Percentiles rank a stretch among this genome's conserved stretches.
These are phyloP conservation scores for Liparis tanakae DNA, from an alignment of 2,797 vertebrate genomes.

Conservation along the genomic window DNA sequence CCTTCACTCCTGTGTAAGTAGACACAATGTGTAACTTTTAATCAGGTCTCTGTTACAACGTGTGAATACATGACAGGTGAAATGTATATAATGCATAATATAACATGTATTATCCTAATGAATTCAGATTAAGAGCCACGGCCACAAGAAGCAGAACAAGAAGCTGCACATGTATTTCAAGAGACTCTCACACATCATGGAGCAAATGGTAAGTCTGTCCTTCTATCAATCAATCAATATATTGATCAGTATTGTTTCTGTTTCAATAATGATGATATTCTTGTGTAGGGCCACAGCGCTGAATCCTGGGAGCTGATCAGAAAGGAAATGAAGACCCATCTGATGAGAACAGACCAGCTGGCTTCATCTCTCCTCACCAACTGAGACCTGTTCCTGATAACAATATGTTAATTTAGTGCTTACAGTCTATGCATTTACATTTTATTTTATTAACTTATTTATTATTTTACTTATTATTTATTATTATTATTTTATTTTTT, in stretches of 20 bases:
- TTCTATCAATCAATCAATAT: background rate
- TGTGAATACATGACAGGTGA: too few species aligned
- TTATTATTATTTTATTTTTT: background rate
- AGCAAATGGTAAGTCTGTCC: background rate
- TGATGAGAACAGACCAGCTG: background rate
- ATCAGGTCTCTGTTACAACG: too few species aligned
- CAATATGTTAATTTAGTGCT: background rate
- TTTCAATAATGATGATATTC: background rate
- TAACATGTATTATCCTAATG: background rate
- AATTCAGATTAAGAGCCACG: conserved; percentile 35
- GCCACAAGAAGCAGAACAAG: conserved; percentile 51
- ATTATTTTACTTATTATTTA: too few species aligned
- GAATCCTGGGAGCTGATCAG: conserved; percentile 72
- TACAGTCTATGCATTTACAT: background rate
- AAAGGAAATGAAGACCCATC: conserved; percentile 32
- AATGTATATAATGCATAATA: background rate
- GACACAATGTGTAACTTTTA: background rate
- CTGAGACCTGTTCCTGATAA: background rate
- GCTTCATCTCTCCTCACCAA: background rate
- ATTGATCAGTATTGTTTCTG: background rate
- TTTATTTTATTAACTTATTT: background rate
- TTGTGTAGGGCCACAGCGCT: conserved; percentile 57
- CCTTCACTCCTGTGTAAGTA: conserved; percentile 72
- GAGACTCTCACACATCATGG: conserved; percentile 54
- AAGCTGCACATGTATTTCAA: conserved; percentile 70